Percentiles rank a stretch among this genome's conserved stretches.
Conservation (phyloP, 2,888 invertebrate species). For the Phaonia tiefii region DNA sequence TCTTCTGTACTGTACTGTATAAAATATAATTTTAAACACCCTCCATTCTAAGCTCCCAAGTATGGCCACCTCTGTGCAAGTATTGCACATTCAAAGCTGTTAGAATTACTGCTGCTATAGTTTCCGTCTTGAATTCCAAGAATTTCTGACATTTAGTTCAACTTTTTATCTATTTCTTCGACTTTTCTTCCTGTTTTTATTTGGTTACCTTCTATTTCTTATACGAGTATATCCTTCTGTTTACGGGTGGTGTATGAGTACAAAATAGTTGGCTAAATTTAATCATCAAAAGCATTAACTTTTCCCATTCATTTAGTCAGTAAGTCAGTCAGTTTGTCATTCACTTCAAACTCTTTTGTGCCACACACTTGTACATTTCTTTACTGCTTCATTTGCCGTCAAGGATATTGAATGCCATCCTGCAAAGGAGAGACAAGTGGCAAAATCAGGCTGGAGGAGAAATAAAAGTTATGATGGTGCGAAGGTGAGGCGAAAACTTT, state of each 20-base stretch:
- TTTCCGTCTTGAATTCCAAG: neutral
- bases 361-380: neutral
- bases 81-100: too few relatives aligned
- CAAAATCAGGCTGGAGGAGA: too few relatives aligned
- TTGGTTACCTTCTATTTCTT: neutral
- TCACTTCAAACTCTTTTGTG: too few relatives aligned
- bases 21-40: too few relatives aligned
- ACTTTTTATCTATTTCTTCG: too few relatives aligned
- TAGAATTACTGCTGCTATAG: neutral
- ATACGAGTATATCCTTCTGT: neutral
- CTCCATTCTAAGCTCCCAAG: too few relatives aligned
- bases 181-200: neutral
- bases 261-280: constrained; percentile 23
- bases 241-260: neutral
- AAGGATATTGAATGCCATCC: too few relatives aligned
- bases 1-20: too few relatives aligned
- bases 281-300: constrained; percentile 17
- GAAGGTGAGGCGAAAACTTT: constrained; percentile 5
- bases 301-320: constrained; percentile 15
- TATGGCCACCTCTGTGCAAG: neutral
- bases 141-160: constrained; percentile 2
- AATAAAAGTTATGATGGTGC: too few relatives aligned
- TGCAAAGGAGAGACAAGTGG: too few relatives aligned
- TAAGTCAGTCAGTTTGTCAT: neutral
- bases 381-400: neutral